phyloP scores from a whole-genome alignment of 2,113 vertebrate species.

The Chionodraco myersi region DNA sequence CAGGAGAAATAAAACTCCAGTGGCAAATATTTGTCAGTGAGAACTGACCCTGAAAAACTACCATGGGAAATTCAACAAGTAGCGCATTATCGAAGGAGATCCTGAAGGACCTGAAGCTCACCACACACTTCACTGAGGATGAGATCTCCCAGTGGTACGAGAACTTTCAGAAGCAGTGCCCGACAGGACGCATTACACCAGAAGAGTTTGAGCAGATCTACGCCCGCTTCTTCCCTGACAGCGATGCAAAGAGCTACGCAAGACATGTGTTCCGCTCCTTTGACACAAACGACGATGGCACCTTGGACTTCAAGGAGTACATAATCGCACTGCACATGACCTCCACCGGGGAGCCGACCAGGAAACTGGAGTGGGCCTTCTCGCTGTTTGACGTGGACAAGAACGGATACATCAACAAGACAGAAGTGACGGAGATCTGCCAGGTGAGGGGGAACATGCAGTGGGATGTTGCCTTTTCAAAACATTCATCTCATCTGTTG shows the following conservation, averaged over 20 bases:
- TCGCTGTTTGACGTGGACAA: constrained; percentile 94
- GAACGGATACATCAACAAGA: constrained; percentile 93
- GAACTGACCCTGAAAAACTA: constrained; percentile 25
- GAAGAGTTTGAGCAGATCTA: constrained; percentile 93
- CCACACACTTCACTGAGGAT: constrained; percentile 87
- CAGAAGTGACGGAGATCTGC: constrained; percentile 91
- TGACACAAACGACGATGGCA: constrained; percentile 93
- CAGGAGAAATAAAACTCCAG: constrained; percentile 32
- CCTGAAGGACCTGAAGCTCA: constrained; percentile 90
- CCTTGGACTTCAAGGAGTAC: constrained; percentile 94
- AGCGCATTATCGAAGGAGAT: constrained; percentile 91
- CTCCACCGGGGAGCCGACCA: constrained; percentile 85
- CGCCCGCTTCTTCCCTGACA: constrained; percentile 90
- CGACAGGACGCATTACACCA: constrained; percentile 87
- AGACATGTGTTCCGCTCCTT: constrained; percentile 96
- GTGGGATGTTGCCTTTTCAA: neutral
- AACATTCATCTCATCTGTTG: neutral
- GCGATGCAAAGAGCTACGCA: constrained; percentile 90
- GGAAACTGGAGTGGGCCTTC: constrained; percentile 96
- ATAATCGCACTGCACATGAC: constrained; percentile 95
- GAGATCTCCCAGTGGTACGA: constrained; percentile 93
- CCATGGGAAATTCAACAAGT: constrained; percentile 93
- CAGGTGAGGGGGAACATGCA: constrained; percentile 78
- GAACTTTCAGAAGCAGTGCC: constrained; percentile 91
- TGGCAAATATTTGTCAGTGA: constrained; percentile 44